Evolutionary conservation across 2,797 vertebrate species (phyloP).

Genomic region (Microhierax caerulescens): DNA sequence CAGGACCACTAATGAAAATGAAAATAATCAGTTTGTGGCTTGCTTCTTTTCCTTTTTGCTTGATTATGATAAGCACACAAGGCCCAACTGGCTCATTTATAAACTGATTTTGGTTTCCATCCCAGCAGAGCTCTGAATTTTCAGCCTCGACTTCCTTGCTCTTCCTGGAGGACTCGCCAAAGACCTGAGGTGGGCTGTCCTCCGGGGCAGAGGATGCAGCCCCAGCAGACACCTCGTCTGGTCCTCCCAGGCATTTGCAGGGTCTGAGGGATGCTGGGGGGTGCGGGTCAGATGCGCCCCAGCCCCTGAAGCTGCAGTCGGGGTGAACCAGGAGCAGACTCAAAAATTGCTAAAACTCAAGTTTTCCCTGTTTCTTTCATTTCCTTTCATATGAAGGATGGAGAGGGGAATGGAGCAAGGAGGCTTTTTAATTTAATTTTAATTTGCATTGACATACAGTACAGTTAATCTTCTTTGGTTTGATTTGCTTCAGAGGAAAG

Average conservation of each 20-base stretch:
- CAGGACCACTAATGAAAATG: neutral
- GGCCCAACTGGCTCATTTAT: neutral
- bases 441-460: neutral
- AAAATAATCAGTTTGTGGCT: neutral
- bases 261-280: neutral
- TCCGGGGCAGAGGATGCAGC: neutral
- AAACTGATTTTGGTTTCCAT: neutral
- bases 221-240: neutral
- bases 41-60: neutral
- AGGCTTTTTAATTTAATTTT: neutral
- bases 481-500: neutral
- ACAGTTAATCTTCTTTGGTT: neutral
- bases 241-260: neutral
- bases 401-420: neutral
- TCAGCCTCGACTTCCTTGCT: neutral
- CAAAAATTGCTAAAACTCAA: neutral
- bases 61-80: neutral
- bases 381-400: neutral
- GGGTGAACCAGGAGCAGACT: neutral
- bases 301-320: neutral
- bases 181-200: neutral
- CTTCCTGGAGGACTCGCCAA: neutral
- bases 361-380: neutral
- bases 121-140: neutral
- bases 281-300: rapidly evolving